Conservation (phyloP, 92 coral and sea anemone species). For the Porites evermanni region DNA sequence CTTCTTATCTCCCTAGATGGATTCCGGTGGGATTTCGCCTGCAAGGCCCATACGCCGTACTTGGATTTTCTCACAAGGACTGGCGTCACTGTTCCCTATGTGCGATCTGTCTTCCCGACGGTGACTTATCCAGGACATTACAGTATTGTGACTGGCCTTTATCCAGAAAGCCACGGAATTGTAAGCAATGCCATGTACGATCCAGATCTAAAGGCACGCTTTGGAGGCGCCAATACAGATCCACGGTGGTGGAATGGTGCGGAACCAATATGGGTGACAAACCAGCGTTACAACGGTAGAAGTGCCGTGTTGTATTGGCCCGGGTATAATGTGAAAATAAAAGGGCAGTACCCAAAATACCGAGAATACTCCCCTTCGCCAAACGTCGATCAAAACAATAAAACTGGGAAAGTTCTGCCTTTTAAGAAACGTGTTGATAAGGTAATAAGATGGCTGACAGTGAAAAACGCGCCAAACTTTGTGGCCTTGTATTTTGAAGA, state of each 20-base stretch:
- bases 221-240: constrained; percentile 71
- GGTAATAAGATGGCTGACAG: constrained; percentile 71
- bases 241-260: constrained; percentile 92
- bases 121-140: constrained; percentile 85
- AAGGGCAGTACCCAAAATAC: constrained; percentile 63
- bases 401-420: constrained; percentile 63
- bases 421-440: constrained; percentile 72
- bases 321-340: constrained; percentile 78
- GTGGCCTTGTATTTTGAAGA: constrained; percentile 84
- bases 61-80: constrained; percentile 75
- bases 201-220: constrained; percentile 63
- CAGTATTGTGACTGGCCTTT: constrained; percentile 89
- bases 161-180: constrained; percentile 92
- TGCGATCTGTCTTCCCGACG: constrained; percentile 83
- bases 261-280: constrained; percentile 91
- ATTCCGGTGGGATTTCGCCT: constrained; percentile 91
- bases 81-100: constrained; percentile 79
- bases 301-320: constrained; percentile 94
- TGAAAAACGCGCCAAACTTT: constrained; percentile 85
- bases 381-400: constrained; percentile 60
- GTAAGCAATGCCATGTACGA: constrained; percentile 89
- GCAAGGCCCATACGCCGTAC: constrained; percentile 77
- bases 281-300: constrained; percentile 81
- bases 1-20: constrained; percentile 89
- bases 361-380: constrained; percentile 50